Evolutionary conservation across 2,888 invertebrate species (phyloP).

Genomic region (Capitulum mitella): DNA sequence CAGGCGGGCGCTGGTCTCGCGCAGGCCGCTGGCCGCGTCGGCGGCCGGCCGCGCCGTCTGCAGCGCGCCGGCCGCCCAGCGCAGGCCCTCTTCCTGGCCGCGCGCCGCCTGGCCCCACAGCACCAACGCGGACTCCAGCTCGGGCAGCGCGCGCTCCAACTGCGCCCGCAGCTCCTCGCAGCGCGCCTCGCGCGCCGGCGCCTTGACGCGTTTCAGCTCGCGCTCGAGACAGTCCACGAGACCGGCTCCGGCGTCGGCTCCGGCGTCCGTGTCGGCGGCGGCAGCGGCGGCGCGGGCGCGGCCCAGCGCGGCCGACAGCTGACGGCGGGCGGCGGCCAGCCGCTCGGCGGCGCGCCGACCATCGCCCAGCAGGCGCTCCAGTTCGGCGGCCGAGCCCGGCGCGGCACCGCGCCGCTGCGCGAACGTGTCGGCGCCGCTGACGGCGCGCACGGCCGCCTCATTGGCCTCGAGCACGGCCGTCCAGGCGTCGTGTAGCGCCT

Average conservation of each 20-base stretch:
- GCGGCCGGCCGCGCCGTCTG: neutral
- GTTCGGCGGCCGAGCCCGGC: neutral
- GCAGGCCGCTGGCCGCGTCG: neutral
- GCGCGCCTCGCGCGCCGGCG: neutral
- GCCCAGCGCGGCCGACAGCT: neutral
- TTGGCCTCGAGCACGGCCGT: neutral
- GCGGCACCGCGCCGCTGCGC: neutral
- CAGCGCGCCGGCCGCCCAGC: neutral
- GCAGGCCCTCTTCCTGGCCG: neutral
- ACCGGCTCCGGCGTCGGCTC: no score
- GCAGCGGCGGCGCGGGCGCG: neutral
- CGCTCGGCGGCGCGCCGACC: neutral
- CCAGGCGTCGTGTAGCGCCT: neutral
- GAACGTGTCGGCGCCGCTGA: neutral
- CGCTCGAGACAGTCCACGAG: neutral
- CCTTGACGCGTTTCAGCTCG: neutral
- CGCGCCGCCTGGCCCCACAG: conserved; percentile 7
- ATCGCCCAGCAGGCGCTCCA: neutral
- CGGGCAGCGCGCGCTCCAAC: neutral
- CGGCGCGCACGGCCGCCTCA: neutral
- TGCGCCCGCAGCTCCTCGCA: neutral
- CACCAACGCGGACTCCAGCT: neutral
- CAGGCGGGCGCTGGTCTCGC: neutral
- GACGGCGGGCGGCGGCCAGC: neutral
- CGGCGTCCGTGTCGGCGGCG: no score